phyloP scores from a whole-genome alignment of 2,113 vertebrate species.

The Saguinus midas region DNA sequence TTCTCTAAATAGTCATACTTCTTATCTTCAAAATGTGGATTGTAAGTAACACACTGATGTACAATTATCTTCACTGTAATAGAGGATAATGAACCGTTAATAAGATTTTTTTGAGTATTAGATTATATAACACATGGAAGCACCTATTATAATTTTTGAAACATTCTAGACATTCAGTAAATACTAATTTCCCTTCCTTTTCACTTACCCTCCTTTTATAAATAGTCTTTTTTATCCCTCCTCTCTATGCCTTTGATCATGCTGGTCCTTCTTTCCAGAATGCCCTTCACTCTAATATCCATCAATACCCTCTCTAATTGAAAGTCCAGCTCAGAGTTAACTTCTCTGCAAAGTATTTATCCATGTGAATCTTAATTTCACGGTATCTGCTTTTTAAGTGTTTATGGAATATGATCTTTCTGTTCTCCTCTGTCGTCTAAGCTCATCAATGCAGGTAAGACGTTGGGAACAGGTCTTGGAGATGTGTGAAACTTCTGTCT shows the following conservation, averaged over 20 bases:
- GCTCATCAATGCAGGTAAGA: not conserved
- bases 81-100: not conserved
- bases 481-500: not conserved
- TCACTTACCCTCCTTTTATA: slow-evolving; percentile 1
- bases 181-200: not conserved
- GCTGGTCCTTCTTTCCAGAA: not conserved
- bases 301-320: not conserved
- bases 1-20: not conserved
- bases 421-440: not conserved
- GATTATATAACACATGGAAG: not conserved
- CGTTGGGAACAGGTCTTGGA: not conserved
- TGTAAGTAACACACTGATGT: not conserved
- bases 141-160: not conserved
- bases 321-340: not conserved
- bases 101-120: slow-evolving; percentile 11
- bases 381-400: not conserved
- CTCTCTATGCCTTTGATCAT: not conserved
- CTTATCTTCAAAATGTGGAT: not conserved
- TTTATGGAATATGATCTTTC: not conserved
- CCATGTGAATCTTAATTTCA: not conserved
- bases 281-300: not conserved
- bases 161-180: not conserved
- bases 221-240: not conserved
- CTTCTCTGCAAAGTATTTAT: not conserved
- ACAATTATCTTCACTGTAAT: slow-evolving; percentile 15